A percentile compares a stretch with the other conserved stretches of the same genome.
phyloP scores from a whole-genome alignment of 2,797 vertebrate genomes.

The Acrocephalus scirpaceus region DNA sequence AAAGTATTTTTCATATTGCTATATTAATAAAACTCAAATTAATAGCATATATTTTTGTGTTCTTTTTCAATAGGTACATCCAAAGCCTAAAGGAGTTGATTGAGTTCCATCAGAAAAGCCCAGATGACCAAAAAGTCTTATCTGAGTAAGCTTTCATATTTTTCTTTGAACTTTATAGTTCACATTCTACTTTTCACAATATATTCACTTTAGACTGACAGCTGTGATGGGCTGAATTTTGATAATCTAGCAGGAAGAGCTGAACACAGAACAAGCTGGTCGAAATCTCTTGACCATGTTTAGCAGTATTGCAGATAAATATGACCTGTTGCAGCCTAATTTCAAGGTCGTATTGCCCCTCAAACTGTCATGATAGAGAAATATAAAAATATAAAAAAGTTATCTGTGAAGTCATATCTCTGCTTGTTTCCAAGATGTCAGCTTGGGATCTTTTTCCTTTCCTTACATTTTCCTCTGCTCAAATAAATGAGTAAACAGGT shows the following conservation, averaged over 20 bases:
- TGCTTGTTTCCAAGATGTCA: background rate
- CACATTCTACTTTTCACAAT: background rate
- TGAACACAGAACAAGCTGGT: background rate
- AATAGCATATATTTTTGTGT: background rate
- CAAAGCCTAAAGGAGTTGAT: slow-evolving; percentile 93
- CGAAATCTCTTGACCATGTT: background rate
- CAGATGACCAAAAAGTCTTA: slow-evolving; percentile 87
- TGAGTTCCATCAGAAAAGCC: slow-evolving; percentile 90
- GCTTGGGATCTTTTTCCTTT: background rate
- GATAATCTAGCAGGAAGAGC: background rate
- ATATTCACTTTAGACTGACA: background rate
- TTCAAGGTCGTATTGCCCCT: background rate
- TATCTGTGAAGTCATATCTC: background rate
- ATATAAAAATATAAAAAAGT: background rate
- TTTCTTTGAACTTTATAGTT: background rate
- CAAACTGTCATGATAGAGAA: background rate
- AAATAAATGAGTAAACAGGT: background rate
- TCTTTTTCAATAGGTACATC: slow-evolving; percentile 86
- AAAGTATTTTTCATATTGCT: background rate
- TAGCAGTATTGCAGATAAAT: background rate
- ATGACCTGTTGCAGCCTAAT: background rate
- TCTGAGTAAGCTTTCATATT: slow-evolving; percentile 80
- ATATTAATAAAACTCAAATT: background rate
- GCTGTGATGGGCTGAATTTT: background rate
- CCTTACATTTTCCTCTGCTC: background rate